Base-by-base conservation (phyloP, 1,140 invertebrate genomes). In the Brachionus paranguensis region DNA sequence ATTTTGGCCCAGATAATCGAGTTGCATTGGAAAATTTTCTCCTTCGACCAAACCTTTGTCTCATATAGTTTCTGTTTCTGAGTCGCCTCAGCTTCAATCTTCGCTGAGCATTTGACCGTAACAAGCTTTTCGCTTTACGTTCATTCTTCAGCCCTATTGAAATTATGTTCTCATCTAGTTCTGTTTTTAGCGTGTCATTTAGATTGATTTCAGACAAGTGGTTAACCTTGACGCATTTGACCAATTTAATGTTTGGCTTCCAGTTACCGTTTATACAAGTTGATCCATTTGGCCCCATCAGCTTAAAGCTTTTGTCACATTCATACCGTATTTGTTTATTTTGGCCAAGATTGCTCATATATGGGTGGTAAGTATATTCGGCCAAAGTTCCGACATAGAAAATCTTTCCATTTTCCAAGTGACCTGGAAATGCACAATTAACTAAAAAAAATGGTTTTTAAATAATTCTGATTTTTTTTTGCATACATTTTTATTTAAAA, bases 211-310 rank as follows among this genome's bases (percentile, higher is more conserved):
- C 24, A 12, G 76, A 55, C 17, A 79, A 20, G n/a, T 53, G 45
- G 3, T 37, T 41, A 41, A 29, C 78, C 53, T 47, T 60, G 8
- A 43, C 14, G 24, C 78, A 81, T 41, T 60, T 68, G 10, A 81
- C 78, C 14, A 81, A 47, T 81, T 60, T 60, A 14, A 81, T 64
- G 20, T 50, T 91, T 0, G 95, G 95, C 85, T 93, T 94, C 95
- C 95, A 97, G 60, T 92, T 91, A 1, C 95, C 95, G 11, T 94
- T 93, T 20, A 97, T 92, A 86, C 95, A 97, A 0, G 95, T 96
- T 0, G 96, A 96, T 4, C 96, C 96, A 0, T 94, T 94, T 0
- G 96, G 95, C 10, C 96, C 96, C 33, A 93, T 90, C 14, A 97
- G 87, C 64, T 93, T 92, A 87, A 92, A 98, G 0, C 96, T 96